These are phyloP conservation scores for Coelopa frigida DNA, from an alignment of 1,140 invertebrate genomes.

Conservation along the genomic window DNA sequence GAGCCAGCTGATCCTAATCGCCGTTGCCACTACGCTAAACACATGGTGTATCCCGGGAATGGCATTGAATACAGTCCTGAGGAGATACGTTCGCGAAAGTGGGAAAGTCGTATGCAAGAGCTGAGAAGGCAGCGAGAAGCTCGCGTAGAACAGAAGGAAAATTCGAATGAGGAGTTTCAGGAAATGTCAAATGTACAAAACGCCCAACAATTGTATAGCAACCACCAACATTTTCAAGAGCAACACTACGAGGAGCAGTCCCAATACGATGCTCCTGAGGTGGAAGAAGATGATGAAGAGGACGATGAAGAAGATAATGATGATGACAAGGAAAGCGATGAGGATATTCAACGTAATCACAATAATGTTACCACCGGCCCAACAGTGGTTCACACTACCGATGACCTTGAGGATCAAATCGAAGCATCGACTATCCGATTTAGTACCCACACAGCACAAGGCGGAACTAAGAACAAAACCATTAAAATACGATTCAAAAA, in stretches of 20 bases:
- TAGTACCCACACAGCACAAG: slow-evolving; percentile 20
- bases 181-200: slow-evolving; percentile 9
- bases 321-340: slow-evolving; percentile 19
- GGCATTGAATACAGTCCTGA: slow-evolving; percentile 40
- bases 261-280: slow-evolving; percentile 22
- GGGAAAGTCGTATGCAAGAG: slow-evolving; percentile 10
- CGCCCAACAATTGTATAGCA: not conserved
- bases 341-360: slow-evolving; percentile 14
- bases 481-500: slow-evolving; percentile 42
- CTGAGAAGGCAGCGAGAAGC: not conserved
- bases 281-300: slow-evolving; percentile 12
- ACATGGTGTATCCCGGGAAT: slow-evolving; percentile 33
- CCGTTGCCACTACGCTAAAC: slow-evolving; percentile 38
- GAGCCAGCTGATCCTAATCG: slow-evolving; percentile 39
- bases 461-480: slow-evolving; percentile 31
- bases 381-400: not conserved
- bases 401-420: slow-evolving; percentile 23
- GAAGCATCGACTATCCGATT: slow-evolving; percentile 30
- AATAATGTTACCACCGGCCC: too few species aligned
- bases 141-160: not conserved
- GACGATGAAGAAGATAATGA: slow-evolving; percentile 8
- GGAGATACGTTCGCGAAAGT: slow-evolving; percentile 32
- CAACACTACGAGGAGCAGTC: slow-evolving; percentile 16
- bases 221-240: slow-evolving; percentile 4
- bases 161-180: slow-evolving; percentile 4